Evolutionary conservation across 1,140 invertebrate genomes (phyloP).

Genomic region (Alviniconcha marisindica): DNA sequence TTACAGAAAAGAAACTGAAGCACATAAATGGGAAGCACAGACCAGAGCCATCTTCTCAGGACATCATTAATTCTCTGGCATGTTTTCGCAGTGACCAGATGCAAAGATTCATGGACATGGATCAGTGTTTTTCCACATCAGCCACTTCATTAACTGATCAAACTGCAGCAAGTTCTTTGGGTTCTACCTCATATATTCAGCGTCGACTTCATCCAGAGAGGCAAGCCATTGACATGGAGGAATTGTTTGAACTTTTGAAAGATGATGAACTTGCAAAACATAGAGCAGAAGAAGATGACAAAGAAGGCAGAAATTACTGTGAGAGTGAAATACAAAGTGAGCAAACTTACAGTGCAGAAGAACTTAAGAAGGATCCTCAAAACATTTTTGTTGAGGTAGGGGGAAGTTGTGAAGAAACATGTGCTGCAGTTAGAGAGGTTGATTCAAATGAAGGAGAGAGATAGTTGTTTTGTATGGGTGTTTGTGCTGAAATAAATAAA

Average conservation of each 20-base stretch:
- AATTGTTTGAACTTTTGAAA: slow-evolving; percentile 35
- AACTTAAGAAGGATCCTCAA: neutral
- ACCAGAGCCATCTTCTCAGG: slow-evolving; percentile 19
- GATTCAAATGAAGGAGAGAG: neutral
- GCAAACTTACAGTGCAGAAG: neutral
- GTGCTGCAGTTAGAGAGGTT: neutral
- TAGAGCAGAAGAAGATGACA: neutral
- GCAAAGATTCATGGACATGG: slow-evolving; percentile 13
- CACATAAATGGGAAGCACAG: slow-evolving; percentile 12
- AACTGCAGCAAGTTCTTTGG: neutral
- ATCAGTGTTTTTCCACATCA: neutral
- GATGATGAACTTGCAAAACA: slow-evolving; percentile 31
- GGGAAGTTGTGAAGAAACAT: too few relatives aligned
- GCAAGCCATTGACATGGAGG: slow-evolving; percentile 30
- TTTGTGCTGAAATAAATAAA: too few relatives aligned
- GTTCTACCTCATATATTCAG: slow-evolving; percentile 14
- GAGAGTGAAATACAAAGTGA: neutral
- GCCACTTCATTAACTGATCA: neutral
- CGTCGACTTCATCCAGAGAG: slow-evolving; percentile 17
- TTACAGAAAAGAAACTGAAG: slow-evolving; percentile 34
- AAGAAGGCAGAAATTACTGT: neutral
- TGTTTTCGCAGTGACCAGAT: slow-evolving; percentile 28
- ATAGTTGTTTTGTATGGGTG: neutral
- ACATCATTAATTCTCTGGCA: slow-evolving; percentile 33
- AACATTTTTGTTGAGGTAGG: too few relatives aligned